Base-by-base conservation (phyloP, 2,888 invertebrate species). In the Autographa gamma region DNA sequence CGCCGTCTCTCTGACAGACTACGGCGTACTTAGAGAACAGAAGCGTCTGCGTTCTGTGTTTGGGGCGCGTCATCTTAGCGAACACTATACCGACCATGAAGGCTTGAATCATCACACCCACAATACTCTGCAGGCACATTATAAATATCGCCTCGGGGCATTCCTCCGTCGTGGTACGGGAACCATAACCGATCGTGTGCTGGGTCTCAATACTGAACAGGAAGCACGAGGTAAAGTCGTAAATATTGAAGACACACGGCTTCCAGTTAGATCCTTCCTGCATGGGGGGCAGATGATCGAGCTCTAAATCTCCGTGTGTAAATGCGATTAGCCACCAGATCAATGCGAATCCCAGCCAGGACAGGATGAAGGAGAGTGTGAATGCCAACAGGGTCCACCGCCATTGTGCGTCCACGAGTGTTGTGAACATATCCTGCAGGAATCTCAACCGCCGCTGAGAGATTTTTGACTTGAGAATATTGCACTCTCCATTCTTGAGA, bases 401-500 rank as follows among this genome's bases (percentile, higher is more conserved):
- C 99, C 99, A 99, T 91, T 98, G 97, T 19, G 98, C 97, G 90
- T 98, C 99, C 80, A 99, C 98, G 86, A 99, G 96, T 0, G 98
- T 98, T 34, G 98, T 98, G 93, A 98, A 98, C 86, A 98, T 96
- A 90, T 98, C 98, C 90, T 97, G 97, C 64, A 98, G 96, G 87
- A 97, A 98, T 60, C 98, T 97, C 75, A 98, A 90, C 59, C 97
- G 96, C 58, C 98, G 96, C 83, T 98, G 98, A 62, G 98, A 97
- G 88, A 99, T 97, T 87, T 96, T 96, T 74, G 98, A 98, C 91
- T 99, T 98, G 82, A 98, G 97, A 73, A 99, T 98, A 93, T 99
- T 99, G 95, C 99, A 99, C 89, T 99, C 99, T 62, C 99, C 99
- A 96, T 98, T 99, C 94, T 99, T 99, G 89, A 98, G 97, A 67